Conservation (phyloP, 2,888 invertebrate genomes). For the Thera britannica region DNA sequence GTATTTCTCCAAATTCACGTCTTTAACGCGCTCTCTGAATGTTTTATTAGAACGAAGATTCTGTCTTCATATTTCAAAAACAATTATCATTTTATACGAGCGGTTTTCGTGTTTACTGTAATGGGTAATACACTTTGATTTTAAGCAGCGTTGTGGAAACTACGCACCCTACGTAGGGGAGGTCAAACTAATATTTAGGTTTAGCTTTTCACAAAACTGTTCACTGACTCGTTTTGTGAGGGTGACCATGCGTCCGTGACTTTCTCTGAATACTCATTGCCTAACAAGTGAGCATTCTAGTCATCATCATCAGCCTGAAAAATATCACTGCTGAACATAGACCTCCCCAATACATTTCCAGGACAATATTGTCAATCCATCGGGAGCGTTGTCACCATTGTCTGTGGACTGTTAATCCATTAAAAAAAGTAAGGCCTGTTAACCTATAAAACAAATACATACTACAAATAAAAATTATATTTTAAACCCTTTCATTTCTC, state of each 20-base stretch:
- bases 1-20: slow-evolving; percentile 42
- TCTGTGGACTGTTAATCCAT: no score
- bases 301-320: no score
- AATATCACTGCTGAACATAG: no score
- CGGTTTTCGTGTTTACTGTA: slow-evolving; percentile 9
- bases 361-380: no score
- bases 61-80: slow-evolving; percentile 32
- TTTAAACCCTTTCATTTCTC: no score
- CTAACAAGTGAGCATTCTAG: slow-evolving; percentile 6
- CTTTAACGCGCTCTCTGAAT: slow-evolving; percentile 37
- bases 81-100: slow-evolving; percentile 22
- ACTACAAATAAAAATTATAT: no score
- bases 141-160: slow-evolving; percentile 29
- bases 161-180: slow-evolving; percentile 15
- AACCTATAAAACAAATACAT: no score
- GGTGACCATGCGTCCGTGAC: slow-evolving; percentile 15
- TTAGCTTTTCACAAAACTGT: slow-evolving; percentile 25
- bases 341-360: no score
- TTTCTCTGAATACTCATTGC: slow-evolving; percentile 22
- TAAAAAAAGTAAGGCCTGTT: no score
- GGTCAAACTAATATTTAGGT: slow-evolving; percentile 17
- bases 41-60: slow-evolving; percentile 43
- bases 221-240: slow-evolving; percentile 29
- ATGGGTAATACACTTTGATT: slow-evolving; percentile 27
- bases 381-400: no score